Conservation (phyloP, 2,797 vertebrate genomes). For the Pseudopleuronectes americanus region DNA sequence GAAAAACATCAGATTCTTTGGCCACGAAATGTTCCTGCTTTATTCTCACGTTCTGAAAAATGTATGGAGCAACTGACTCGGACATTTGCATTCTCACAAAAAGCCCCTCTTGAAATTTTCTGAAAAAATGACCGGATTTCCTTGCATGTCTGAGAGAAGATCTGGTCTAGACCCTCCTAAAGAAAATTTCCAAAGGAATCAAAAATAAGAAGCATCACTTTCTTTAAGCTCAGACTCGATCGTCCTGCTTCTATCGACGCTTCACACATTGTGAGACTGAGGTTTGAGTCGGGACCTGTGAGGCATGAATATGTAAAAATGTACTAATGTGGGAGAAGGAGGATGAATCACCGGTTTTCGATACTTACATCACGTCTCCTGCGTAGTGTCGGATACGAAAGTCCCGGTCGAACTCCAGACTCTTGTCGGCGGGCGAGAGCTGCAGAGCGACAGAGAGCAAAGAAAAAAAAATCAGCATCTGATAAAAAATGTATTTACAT, state of each 20-base stretch:
- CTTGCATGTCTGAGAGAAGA: background rate
- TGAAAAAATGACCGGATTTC: too few species aligned
- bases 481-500: too few species aligned
- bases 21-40: too few species aligned
- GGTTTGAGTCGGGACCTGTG: conserved; percentile 13
- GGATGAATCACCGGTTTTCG: conserved; percentile 34
- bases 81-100: too few species aligned
- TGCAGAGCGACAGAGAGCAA: conserved; percentile 60
- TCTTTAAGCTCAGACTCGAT: background rate
- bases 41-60: too few species aligned
- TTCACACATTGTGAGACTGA: background rate
- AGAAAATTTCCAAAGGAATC: too few species aligned
- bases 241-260: background rate
- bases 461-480: too few species aligned
- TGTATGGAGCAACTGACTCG: too few species aligned
- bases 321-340: conserved; percentile 16
- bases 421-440: conserved; percentile 95
- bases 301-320: conserved; percentile 35
- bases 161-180: background rate
- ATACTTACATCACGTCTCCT: conserved; percentile 94
- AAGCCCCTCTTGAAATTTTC: too few species aligned
- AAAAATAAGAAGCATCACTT: background rate
- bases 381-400: conserved; percentile 97
- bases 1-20: too few species aligned
- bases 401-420: conserved; percentile 95